Conservation (phyloP, 2,113 vertebrate species). For the Amphiprion ocellaris region DNA sequence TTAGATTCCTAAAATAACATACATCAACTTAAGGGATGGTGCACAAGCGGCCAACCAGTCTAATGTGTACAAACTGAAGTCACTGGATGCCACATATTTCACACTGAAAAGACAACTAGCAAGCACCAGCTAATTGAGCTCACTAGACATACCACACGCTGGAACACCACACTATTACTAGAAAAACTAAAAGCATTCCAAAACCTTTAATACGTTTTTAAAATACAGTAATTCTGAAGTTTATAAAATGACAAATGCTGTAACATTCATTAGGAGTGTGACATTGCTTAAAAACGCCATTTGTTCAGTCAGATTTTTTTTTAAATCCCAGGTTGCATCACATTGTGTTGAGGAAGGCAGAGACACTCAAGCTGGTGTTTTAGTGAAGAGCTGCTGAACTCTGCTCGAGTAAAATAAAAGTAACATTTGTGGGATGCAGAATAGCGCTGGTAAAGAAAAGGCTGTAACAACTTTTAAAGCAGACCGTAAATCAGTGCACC, state of each 20-base stretch:
- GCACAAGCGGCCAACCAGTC: no score
- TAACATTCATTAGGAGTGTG: background rate
- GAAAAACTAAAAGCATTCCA: background rate
- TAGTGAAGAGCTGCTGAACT: background rate
- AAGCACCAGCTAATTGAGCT: background rate
- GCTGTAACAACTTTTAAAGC: background rate
- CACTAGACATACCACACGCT: background rate
- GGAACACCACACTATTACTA: no score
- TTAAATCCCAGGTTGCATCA: no score
- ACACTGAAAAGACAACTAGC: background rate
- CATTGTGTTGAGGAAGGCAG: background rate
- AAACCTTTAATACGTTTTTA: background rate
- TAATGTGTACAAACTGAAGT: background rate
- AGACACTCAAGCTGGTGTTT: background rate
- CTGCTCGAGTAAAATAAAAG: background rate
- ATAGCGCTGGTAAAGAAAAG: background rate
- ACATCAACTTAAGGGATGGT: no score
- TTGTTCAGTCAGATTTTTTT: background rate
- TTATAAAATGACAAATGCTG: conserved; percentile 18
- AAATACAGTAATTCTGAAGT: conserved; percentile 1
- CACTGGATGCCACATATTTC: conserved; percentile 10
- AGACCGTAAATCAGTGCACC: background rate
- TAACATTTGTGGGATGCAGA: background rate
- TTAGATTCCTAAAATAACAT: no score
- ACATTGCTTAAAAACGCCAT: background rate